A percentile compares a stretch with the other conserved stretches of the same genome.
These are phyloP conservation scores for Podarcis raffonei DNA, from an alignment of 2,113 vertebrate genomes.

Conservation along the genomic window DNA sequence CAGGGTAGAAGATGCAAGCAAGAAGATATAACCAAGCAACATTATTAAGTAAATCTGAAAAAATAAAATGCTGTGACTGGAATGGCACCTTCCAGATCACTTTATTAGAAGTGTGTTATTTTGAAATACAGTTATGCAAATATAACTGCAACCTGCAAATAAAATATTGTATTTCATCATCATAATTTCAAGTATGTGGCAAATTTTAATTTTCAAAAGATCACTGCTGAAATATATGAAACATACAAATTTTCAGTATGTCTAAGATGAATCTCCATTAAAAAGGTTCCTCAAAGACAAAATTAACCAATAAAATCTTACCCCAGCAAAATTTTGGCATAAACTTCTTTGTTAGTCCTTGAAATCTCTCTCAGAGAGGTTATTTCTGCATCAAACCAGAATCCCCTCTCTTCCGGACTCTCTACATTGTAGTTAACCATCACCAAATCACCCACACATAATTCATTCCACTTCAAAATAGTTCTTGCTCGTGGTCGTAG, in stretches of 20 bases:
- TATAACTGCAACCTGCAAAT: no score
- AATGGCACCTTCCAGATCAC: neutral
- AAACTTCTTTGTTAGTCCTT: conserved; percentile 95
- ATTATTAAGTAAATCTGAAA: neutral
- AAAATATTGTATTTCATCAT: neutral
- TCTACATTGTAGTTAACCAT: conserved; percentile 98
- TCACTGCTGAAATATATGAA: neutral
- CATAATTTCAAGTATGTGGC: neutral
- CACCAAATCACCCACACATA: conserved; percentile 84
- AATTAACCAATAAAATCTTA: conserved; percentile 77
- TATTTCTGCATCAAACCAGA: conserved; percentile 97
- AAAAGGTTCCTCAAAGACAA: neutral
- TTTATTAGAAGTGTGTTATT: neutral
- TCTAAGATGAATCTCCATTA: neutral
- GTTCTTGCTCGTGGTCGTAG: conserved; percentile 91
- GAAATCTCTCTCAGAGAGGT: conserved; percentile 87
- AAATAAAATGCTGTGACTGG: neutral
- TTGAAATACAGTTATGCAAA: neutral
- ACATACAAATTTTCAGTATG: neutral
- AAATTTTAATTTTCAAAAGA: neutral
- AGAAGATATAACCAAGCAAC: neutral
- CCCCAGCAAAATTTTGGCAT: conserved; percentile 94
- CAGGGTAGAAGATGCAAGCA: neutral
- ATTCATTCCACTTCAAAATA: conserved; percentile 85
- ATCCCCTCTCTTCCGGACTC: conserved; percentile 93